Percentiles rank a stretch among this genome's conserved stretches.
Evolutionary conservation across 1,140 invertebrate genomes (phyloP).

Genomic region (Drusus annulatus): DNA sequence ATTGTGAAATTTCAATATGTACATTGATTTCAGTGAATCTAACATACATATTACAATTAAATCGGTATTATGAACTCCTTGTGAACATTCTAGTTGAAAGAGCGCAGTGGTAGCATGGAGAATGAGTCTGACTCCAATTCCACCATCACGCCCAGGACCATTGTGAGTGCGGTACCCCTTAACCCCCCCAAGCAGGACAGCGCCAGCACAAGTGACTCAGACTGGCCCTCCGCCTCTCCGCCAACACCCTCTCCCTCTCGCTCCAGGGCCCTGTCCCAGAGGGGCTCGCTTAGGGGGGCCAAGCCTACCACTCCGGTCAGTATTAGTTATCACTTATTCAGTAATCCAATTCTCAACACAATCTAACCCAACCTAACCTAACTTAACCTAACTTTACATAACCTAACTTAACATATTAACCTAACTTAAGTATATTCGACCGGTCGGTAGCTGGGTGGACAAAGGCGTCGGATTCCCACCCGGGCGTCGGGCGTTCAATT

Average conservation of each 20-base stretch:
- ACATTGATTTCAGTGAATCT: too few species aligned
- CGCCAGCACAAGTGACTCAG: constrained; percentile 67
- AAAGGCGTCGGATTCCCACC: too few species aligned
- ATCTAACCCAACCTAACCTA: too few species aligned
- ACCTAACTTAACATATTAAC: too few species aligned
- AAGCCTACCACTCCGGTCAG: constrained; percentile 62
- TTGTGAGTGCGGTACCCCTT: constrained; percentile 73
- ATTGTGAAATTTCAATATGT: too few species aligned
- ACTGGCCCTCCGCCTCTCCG: constrained; percentile 70
- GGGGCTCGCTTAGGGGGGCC: constrained; percentile 58
- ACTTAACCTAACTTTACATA: too few species aligned
- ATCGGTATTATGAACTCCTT: background rate
- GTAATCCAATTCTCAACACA: too few species aligned
- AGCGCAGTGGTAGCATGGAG: constrained; percentile 78
- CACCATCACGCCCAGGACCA: constrained; percentile 80
- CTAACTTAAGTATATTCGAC: too few species aligned
- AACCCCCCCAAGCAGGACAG: constrained; percentile 56
- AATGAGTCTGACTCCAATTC: constrained; percentile 83
- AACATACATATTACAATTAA: too few species aligned
- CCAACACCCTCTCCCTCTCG: constrained; percentile 69
- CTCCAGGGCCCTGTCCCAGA: constrained; percentile 65
- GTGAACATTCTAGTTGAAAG: constrained; percentile 71
- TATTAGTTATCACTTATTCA: background rate
- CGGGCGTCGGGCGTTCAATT: too few species aligned
- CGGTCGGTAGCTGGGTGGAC: too few species aligned